Percentiles rank a stretch among this genome's conserved stretches.
phyloP scores from a whole-genome alignment of 2,113 vertebrate species.

The Eidolon helvum region DNA sequence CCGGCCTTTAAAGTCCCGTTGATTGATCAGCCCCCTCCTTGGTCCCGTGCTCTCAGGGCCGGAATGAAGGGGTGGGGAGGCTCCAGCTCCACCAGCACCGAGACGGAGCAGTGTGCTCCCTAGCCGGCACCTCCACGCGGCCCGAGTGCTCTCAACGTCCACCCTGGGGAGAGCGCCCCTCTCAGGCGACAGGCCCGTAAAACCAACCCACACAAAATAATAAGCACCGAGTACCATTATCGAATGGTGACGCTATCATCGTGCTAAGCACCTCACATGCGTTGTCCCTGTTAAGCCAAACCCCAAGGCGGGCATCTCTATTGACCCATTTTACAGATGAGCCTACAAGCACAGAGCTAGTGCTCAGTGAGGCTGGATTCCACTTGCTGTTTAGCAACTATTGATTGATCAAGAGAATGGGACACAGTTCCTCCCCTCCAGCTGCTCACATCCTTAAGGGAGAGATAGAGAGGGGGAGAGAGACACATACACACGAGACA shows the following conservation, averaged over 20 bases:
- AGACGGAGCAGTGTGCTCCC: neutral
- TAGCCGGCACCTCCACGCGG: rapidly evolving
- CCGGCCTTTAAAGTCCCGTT: constrained; percentile 34
- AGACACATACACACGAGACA: too few species aligned
- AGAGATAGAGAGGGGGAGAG: neutral
- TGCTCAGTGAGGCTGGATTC: neutral
- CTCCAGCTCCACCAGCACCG: neutral
- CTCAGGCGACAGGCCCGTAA: rapidly evolving
- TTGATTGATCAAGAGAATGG: rapidly evolving
- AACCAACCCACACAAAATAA: neutral
- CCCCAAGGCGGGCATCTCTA: neutral
- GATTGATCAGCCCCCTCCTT: neutral
- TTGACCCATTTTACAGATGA: neutral
- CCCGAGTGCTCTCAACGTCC: neutral
- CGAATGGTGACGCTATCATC: neutral
- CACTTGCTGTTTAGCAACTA: neutral
- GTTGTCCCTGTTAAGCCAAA: neutral
- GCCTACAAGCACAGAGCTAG: neutral
- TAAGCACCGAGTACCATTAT: neutral
- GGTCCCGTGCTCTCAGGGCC: neutral
- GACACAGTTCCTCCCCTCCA: rapidly evolving
- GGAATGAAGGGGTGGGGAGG: neutral
- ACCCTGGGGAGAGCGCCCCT: neutral
- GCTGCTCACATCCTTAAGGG: neutral
- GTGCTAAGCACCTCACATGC: neutral